Evolutionary conservation across 2,113 vertebrate genomes (phyloP).

Genomic region (Phasianus colchicus): DNA sequence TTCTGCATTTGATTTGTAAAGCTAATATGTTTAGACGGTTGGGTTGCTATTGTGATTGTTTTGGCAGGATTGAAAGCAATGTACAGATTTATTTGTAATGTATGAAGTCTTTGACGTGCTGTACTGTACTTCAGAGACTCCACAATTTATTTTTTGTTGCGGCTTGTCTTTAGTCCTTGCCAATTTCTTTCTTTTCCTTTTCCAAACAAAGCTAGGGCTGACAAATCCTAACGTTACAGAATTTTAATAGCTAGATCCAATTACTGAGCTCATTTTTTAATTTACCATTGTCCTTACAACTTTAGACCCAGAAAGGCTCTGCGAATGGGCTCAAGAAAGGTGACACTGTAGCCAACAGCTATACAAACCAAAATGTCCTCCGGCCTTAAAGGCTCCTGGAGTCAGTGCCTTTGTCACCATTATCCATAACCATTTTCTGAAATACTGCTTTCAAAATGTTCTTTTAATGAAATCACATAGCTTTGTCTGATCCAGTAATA

Average conservation of each 20-base stretch:
- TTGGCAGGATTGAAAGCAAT: not conserved
- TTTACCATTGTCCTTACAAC: not conserved
- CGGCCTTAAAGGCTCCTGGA: not conserved
- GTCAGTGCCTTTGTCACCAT: not conserved
- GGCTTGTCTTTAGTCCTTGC: slow-evolving; percentile 8
- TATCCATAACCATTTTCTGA: not conserved
- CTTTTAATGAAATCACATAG: not conserved
- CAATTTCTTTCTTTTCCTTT: slow-evolving; percentile 39
- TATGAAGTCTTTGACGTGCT: slow-evolving; percentile 29
- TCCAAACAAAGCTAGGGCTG: slow-evolving; percentile 43
- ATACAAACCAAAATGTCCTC: not conserved
- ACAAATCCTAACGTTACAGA: slow-evolving; percentile 2
- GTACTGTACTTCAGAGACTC: slow-evolving; percentile 13
- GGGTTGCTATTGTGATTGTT: slow-evolving; percentile 8
- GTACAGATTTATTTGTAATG: slow-evolving; percentile 31
- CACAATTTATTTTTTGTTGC: not conserved
- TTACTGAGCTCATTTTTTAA: slow-evolving; percentile 12
- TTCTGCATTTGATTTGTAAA: not conserved
- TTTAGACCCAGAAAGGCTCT: not conserved
- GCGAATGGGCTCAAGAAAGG: not conserved
- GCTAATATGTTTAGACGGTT: not conserved
- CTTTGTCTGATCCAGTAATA: slow-evolving; percentile 25
- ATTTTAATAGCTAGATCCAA: slow-evolving; percentile 34
- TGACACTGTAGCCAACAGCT: not conserved
- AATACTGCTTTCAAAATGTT: not conserved